Evolutionary conservation across 2,113 vertebrate species (phyloP), one percentile per base, ranked within the genome.

Genomic region (Rhinolophus sinicus): DNA sequence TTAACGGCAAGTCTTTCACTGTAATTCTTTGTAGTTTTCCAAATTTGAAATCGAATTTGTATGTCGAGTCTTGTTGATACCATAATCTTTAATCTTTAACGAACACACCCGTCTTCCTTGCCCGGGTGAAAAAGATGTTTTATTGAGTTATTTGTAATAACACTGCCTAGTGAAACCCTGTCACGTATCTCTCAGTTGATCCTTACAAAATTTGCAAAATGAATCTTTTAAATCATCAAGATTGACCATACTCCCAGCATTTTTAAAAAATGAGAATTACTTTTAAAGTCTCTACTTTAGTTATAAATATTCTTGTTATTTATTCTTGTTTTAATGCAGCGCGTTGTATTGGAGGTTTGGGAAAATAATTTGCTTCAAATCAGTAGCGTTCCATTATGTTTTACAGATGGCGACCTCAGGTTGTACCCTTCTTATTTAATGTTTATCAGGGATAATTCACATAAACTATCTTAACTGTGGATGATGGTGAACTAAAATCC

Each of bases 151-250:
- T 76, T 52, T 16, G 28, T n/a, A 11, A 11, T n/a, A 21, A 56
- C 69, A 24, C 15, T 13, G 4, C 38, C 67, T 26, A 0, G 11
- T 28, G 9, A 18, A 24, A 13, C 64, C 44, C 28, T 78, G 18
- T 60, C 30, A 16, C 0, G 0, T 4, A 5, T 19, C 35, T 35
- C 28, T 12, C n/a, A 3, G 33, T 69, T 1, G 0, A 3, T 47
- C 52, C 24, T 50, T 2, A 19, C 8, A 64, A 52, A 73, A 26
- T 67, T 76, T 33, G 50, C 56, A 52, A 73, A 85, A 33, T 26
- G 33, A 0, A 26, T 40, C 40, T 69, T 82, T 85, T 12, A 28
- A 56, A 35, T 76, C n/a, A 9, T 67, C 38, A 76, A 21, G 21
- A 47, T 56, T 8, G 0, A 19, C 9, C 60, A 15, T 16, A 64